These are phyloP conservation scores for Thereva unica DNA, from an alignment of 2,888 invertebrate species.

Conservation along the genomic window DNA sequence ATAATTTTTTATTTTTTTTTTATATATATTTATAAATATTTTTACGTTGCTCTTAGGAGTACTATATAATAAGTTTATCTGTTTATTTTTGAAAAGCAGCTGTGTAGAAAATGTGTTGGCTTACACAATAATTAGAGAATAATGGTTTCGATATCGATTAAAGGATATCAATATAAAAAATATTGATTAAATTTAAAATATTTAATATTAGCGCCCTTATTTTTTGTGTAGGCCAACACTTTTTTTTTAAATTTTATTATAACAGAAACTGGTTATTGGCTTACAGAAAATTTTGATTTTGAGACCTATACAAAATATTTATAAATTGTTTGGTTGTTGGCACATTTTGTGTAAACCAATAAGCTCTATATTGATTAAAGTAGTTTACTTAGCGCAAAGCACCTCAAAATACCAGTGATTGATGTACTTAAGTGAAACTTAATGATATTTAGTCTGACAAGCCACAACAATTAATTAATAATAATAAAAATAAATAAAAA, in stretches of 20 bases:
- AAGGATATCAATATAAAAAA: too few relatives aligned
- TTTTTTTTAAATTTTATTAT: too few relatives aligned
- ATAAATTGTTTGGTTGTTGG: constrained; percentile 4
- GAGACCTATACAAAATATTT: neutral
- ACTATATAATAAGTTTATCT: constrained; percentile 3
- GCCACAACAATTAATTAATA: constrained; percentile 30
- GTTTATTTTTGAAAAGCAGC: constrained; percentile 11
- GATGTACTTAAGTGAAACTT: constrained; percentile 22
- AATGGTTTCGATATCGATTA: too few relatives aligned
- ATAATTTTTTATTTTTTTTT: neutral
- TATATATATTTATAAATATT: constrained; percentile 32
- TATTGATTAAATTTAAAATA: too few relatives aligned
- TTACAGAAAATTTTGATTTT: too few relatives aligned
- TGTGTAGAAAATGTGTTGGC: constrained; percentile 22
- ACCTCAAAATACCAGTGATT: constrained; percentile 22
- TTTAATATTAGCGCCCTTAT: too few relatives aligned
- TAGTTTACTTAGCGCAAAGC: constrained; percentile 16
- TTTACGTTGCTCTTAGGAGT: constrained; percentile 22
- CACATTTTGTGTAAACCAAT: constrained; percentile 17
- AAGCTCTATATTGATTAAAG: constrained; percentile 2
- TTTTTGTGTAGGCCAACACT: too few relatives aligned
- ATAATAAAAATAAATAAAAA: constrained; percentile 15
- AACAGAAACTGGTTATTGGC: too few relatives aligned
- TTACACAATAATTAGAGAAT: constrained; percentile 1
- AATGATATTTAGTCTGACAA: constrained; percentile 19